These are phyloP conservation scores for Maniola jurtina DNA, from an alignment of 1,140 invertebrate species.

Conservation along the genomic window DNA sequence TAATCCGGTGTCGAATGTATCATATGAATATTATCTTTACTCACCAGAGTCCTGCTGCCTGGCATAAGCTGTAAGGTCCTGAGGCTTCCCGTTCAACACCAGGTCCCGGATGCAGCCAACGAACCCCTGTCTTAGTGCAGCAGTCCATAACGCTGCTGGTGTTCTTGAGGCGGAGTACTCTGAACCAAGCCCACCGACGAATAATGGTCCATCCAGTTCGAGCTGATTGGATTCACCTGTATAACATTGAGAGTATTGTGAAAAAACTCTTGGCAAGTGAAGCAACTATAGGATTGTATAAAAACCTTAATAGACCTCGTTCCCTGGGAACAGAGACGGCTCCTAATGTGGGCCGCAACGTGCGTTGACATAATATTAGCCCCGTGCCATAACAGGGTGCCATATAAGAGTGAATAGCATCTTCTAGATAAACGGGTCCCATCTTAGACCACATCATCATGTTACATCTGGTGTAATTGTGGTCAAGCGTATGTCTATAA, in stretches of 20 bases:
- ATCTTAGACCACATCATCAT: too few species aligned
- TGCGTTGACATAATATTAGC: too few species aligned
- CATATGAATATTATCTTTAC: neutral
- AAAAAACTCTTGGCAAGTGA: neutral
- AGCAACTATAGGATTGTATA: too few species aligned
- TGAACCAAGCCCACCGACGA: slow-evolving; percentile 91
- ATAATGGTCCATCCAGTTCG: slow-evolving; percentile 93
- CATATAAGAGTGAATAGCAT: too few species aligned
- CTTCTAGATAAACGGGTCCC: too few species aligned
- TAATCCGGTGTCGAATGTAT: too few species aligned
- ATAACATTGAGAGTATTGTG: slow-evolving; percentile 14
- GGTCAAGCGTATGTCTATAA: too few species aligned
- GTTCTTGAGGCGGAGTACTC: slow-evolving; percentile 86
- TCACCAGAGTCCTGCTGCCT: slow-evolving; percentile 93
- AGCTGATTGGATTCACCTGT: slow-evolving; percentile 91
- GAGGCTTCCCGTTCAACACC: slow-evolving; percentile 93
- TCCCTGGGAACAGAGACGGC: too few species aligned
- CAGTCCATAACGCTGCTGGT: slow-evolving; percentile 95
- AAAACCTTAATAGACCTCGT: too few species aligned
- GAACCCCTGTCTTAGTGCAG: slow-evolving; percentile 92
- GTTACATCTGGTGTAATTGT: too few species aligned
- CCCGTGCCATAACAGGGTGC: too few species aligned
- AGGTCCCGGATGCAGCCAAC: slow-evolving; percentile 97
- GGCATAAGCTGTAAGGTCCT: slow-evolving; percentile 94
- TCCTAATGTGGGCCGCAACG: too few species aligned